Evolutionary conservation across 2,797 vertebrate genomes (phyloP), one percentile per base, ranked within the genome.

Genomic region (Danio albolineatus): DNA sequence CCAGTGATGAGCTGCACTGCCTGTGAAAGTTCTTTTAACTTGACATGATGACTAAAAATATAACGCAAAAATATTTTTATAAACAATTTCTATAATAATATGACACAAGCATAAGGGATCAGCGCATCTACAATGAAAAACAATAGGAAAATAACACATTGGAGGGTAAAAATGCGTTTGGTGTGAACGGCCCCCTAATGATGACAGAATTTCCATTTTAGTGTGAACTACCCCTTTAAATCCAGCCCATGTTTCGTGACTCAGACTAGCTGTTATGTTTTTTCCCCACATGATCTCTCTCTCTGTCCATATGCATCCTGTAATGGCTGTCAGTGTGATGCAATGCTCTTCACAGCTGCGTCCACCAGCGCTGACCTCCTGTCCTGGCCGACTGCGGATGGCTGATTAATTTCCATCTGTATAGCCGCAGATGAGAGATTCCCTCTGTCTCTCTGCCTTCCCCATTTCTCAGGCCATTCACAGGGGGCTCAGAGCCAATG

Each of bases 341-440:
- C 81, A 19, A 76, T 81, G 65, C 56, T 77, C 61, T 77, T 70
- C 80, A 61, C 80, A 81, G 82, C 82, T 73, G 76, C 67, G 77
- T 72, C 69, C 79, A 60, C 49, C 38, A 65, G 54, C 56, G 13
- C 81, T 78, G 83, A 87, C 88, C 91, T 85, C 79, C 80, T 85
- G 87, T 84, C 89, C 84, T 71, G 57, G 82, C 88, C 84, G 88
- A 84, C 88, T 84, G n/a, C 5, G n/a, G 83, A 78, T 80, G 69
- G 82, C 84, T 86, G 74, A 89, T 73, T 79, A 86, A 93, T 93
- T 92, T 91, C 92, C 91, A 92, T 92, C 86, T 91, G 90, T 92
- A 91, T 92, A 87, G 90, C 87, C 89, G 84, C 91, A 90, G 90
- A 91, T 90, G 90, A 93, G 57, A 65, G 59, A 59, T 53, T 62